A percentile compares a stretch with the other conserved stretches of the same genome.
phyloP scores from a whole-genome alignment of 1,140 invertebrate genomes.

The Pseudomyrmex cubaensis region DNA sequence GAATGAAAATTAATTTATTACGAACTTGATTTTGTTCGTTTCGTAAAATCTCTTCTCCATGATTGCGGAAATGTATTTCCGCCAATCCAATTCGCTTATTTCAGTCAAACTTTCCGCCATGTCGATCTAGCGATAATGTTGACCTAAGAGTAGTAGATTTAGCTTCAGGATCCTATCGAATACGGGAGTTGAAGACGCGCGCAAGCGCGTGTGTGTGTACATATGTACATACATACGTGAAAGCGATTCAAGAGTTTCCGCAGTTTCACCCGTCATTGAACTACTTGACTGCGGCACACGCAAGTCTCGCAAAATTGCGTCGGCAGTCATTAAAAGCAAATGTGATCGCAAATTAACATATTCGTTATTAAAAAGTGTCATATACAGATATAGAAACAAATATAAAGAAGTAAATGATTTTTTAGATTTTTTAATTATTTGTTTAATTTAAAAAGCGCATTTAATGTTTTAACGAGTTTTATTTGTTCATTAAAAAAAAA shows the following conservation, averaged over 20 bases:
- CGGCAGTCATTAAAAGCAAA: neutral
- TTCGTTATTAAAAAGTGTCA: neutral
- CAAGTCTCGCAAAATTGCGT: neutral
- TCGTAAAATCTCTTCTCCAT: neutral
- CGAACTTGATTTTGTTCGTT: neutral
- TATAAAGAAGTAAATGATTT: too few relatives aligned
- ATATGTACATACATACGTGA: neutral
- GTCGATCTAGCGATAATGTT: neutral
- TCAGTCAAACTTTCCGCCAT: conserved; percentile 3
- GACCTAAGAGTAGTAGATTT: conserved; percentile 18
- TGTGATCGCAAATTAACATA: neutral
- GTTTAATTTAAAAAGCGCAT: too few relatives aligned
- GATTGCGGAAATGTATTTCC: conserved; percentile 9
- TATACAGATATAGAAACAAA: too few relatives aligned
- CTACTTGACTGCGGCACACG: neutral
- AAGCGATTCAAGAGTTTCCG: conserved; percentile 20
- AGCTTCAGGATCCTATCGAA: neutral
- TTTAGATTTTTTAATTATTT: too few relatives aligned
- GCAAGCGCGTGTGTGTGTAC: neutral
- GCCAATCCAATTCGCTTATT: conserved; percentile 20
- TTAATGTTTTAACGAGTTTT: too few relatives aligned
- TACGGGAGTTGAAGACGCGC: neutral
- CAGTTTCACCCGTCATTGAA: neutral
- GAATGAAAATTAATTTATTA: conserved; percentile 5
- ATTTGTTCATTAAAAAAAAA: neutral